phyloP scores from a whole-genome alignment of 2,888 invertebrate genomes.

The Ophioninae sp. region DNA sequence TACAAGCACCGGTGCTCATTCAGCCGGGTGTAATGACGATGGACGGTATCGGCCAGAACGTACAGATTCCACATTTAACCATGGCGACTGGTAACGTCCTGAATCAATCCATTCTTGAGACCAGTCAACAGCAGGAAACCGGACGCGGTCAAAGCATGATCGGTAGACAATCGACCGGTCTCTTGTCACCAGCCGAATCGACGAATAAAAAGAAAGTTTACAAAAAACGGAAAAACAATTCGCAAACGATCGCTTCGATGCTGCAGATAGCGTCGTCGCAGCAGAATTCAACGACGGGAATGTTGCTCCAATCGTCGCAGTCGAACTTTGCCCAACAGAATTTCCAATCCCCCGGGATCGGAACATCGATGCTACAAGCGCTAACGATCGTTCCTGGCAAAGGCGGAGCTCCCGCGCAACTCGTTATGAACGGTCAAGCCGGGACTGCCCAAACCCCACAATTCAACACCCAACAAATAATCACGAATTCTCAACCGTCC shows the following conservation, averaged over 20 bases:
- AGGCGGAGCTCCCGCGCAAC: conserved; percentile 87
- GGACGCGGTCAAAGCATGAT: conserved; percentile 73
- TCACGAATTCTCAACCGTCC: conserved; percentile 82
- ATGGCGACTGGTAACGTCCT: conserved; percentile 86
- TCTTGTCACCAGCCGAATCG: conserved; percentile 87
- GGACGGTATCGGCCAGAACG: conserved; percentile 88
- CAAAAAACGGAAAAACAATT: conserved; percentile 88
- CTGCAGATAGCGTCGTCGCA: conserved; percentile 85
- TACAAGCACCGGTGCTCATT: conserved; percentile 89
- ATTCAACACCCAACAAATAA: conserved; percentile 87
- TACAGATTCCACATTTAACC: conserved; percentile 85
- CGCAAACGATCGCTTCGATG: conserved; percentile 87
- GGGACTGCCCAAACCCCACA: conserved; percentile 82
- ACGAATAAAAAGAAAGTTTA: conserved; percentile 82
- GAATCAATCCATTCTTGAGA: conserved; percentile 82
- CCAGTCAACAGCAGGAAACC: conserved; percentile 79
- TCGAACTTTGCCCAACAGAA: conserved; percentile 87
- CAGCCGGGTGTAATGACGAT: conserved; percentile 90
- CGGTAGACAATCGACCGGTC: conserved; percentile 71
- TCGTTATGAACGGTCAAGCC: conserved; percentile 89
- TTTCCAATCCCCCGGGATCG: conserved; percentile 88
- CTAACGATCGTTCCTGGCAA: conserved; percentile 90
- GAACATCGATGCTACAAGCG: conserved; percentile 88
- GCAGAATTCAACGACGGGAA: conserved; percentile 84
- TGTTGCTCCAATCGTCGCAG: conserved; percentile 82